Percentiles rank a stretch among this genome's conserved stretches.
Evolutionary conservation across 1,140 invertebrate species (phyloP).

Genomic region (Sycobia sp.): DNA sequence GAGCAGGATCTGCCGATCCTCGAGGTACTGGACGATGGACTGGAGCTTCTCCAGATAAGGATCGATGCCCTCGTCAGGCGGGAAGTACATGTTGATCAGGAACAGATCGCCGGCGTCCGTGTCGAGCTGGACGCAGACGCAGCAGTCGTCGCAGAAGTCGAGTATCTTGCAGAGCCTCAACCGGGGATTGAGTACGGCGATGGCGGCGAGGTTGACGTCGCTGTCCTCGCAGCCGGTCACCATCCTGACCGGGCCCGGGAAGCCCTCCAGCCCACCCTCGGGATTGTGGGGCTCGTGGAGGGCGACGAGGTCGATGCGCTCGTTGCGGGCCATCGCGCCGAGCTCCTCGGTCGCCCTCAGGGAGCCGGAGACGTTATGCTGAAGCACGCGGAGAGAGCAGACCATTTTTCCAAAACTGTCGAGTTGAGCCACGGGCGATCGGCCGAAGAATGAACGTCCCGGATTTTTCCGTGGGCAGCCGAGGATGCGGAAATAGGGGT

Average conservation of each 20-base stretch:
- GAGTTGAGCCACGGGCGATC: too few species aligned
- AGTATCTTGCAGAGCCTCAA: not conserved
- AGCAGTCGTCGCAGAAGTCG: not conserved
- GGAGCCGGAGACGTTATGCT: not conserved
- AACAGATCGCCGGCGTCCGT: not conserved
- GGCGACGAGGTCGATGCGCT: not conserved
- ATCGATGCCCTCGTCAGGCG: not conserved
- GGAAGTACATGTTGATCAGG: not conserved
- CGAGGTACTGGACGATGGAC: not conserved
- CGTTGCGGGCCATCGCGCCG: not conserved
- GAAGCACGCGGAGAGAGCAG: not conserved
- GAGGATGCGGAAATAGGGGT: too few species aligned
- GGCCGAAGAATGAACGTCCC: not conserved
- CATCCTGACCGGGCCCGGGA: not conserved
- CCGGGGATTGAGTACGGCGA: not conserved
- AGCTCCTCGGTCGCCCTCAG: not conserved
- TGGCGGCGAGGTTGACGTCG: not conserved
- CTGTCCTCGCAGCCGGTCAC: not conserved
- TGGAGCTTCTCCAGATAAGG: not conserved
- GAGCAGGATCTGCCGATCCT: not conserved
- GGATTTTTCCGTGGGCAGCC: too few species aligned
- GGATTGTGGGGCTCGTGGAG: conserved; percentile 2
- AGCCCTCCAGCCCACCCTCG: not conserved
- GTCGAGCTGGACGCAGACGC: not conserved
- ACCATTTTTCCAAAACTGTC: not conserved